A percentile compares a stretch with the other conserved stretches of the same genome.
Evolutionary conservation across 2,888 invertebrate species (phyloP).

Genomic region (Papilio gigon): DNA sequence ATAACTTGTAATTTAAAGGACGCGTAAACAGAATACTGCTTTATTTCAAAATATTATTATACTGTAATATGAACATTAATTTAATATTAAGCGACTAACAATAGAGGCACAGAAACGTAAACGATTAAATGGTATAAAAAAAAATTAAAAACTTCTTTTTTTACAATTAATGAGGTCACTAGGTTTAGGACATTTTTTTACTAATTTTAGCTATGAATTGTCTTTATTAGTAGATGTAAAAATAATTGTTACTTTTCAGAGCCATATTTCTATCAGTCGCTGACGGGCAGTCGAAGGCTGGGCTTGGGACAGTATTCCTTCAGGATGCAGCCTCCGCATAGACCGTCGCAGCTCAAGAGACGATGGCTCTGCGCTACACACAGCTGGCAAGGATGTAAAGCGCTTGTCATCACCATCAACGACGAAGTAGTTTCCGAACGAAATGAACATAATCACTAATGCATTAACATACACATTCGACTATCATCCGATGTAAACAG

Average conservation of each 20-base stretch:
- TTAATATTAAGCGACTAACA: neutral
- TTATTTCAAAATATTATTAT: neutral
- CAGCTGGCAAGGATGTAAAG: conserved; percentile 48
- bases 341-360: conserved; percentile 42
- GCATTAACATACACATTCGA: neutral
- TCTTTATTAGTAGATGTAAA: neutral
- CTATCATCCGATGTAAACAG: no score
- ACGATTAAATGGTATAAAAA: neutral
- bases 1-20: neutral
- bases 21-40: no score
- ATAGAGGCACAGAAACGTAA: neutral
- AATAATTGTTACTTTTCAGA: conserved; percentile 32
- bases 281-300: conserved; percentile 40
- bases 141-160: neutral
- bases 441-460: conserved; percentile 44
- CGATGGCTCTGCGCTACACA: conserved; percentile 52
- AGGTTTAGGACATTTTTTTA: neutral
- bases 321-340: conserved; percentile 42
- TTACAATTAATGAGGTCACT: neutral
- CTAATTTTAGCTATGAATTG: neutral
- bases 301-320: conserved; percentile 39
- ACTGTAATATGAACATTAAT: no score
- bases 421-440: conserved; percentile 40
- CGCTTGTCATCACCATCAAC: conserved; percentile 44
- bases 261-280: conserved; percentile 34